phyloP scores from a whole-genome alignment of 2,113 vertebrate species.

The Paramisgurnus dabryanus region DNA sequence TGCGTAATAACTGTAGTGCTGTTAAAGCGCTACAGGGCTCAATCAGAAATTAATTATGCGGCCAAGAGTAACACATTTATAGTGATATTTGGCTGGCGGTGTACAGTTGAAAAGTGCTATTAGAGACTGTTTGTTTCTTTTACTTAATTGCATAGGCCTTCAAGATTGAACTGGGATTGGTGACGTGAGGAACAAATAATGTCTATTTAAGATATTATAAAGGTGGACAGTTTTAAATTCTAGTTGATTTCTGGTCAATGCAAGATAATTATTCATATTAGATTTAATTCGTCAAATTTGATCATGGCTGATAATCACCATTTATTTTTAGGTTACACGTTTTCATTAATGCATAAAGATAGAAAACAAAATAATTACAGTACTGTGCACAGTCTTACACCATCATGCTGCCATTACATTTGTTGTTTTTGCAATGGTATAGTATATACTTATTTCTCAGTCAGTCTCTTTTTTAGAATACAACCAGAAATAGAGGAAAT shows the following conservation, averaged over 20 bases:
- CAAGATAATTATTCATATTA: neutral
- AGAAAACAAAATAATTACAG: too few relatives aligned
- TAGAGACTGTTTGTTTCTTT: slow-evolving; percentile 41
- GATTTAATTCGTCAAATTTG: neutral
- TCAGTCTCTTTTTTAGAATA: too few relatives aligned
- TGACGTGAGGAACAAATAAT: neutral
- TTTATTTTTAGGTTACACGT: too few relatives aligned
- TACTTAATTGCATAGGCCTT: neutral
- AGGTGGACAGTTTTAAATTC: neutral
- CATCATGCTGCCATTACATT: too few relatives aligned
- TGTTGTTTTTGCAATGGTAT: too few relatives aligned
- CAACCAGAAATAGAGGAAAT: too few relatives aligned
- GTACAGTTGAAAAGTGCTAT: slow-evolving; percentile 25
- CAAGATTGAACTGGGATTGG: slow-evolving; percentile 6
- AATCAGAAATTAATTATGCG: slow-evolving; percentile 53
- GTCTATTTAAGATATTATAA: neutral
- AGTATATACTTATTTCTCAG: too few relatives aligned
- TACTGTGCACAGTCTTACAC: too few relatives aligned
- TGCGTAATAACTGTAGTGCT: slow-evolving; percentile 31
- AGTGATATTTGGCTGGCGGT: slow-evolving; percentile 40
- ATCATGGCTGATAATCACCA: too few relatives aligned
- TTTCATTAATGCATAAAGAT: too few relatives aligned
- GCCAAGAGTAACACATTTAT: slow-evolving; percentile 36
- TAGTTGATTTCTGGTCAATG: neutral
- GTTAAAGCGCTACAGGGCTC: slow-evolving; percentile 46